A percentile compares a stretch with the other conserved stretches of the same genome.
Evolutionary conservation across 2,888 invertebrate genomes (phyloP).

Genomic region (Timandra comae): DNA sequence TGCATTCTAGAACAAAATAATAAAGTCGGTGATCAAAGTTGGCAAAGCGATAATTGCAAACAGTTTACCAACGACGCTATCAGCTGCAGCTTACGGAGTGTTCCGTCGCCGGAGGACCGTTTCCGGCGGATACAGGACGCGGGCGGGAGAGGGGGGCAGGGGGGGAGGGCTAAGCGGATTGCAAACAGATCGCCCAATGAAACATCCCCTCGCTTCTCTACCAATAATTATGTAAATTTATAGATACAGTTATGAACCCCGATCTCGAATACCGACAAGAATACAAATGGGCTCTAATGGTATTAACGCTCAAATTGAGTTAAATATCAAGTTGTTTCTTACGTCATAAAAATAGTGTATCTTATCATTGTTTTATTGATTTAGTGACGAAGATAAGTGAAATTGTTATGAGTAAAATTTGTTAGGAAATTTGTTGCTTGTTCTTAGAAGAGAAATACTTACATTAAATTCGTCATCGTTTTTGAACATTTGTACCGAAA

Average conservation of each 20-base stretch:
- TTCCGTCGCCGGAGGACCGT: conserved; percentile 45
- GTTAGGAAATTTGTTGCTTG: no score
- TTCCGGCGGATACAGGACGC: conserved; percentile 48
- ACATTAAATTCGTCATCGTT: no score
- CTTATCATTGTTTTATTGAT: no score
- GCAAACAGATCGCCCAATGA: conserved; percentile 31
- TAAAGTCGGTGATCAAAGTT: conserved; percentile 13
- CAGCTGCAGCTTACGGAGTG: conserved; percentile 42
- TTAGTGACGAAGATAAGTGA: no score
- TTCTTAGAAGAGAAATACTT: no score
- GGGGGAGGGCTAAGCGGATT: conserved; percentile 35
- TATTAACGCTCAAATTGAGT: no score
- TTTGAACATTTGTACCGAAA: no score
- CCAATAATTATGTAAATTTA: conserved; percentile 25
- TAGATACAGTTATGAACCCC: conserved; percentile 4
- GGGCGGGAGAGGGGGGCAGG: conserved; percentile 18
- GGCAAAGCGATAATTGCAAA: conserved; percentile 34
- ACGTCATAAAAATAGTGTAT: no score
- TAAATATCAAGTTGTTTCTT: no score
- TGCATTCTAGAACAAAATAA: no score
- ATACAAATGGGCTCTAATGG: conserved; percentile 1
- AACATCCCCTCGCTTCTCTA: conserved; percentile 26
- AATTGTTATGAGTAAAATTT: no score
- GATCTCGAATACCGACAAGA: conserved; percentile 1
- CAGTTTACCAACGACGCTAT: conserved; percentile 34